Evolutionary conservation across 2,888 invertebrate species (phyloP).

Genomic region (Lepidochrysops patricia): DNA sequence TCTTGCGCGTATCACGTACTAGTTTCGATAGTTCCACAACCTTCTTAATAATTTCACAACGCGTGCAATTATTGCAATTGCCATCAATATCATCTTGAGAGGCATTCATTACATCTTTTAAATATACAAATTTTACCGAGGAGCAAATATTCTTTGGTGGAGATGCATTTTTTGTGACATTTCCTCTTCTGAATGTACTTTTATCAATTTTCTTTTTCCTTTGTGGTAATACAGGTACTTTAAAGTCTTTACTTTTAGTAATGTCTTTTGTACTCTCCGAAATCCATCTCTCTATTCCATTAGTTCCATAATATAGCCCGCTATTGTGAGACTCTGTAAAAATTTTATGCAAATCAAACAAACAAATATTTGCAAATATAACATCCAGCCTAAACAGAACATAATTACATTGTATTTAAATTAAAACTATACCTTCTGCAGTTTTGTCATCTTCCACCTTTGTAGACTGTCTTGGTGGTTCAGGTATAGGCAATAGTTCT

Average conservation of each 20-base stretch:
- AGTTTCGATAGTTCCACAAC: constrained; percentile 4
- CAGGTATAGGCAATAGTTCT: background rate
- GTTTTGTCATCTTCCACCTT: background rate
- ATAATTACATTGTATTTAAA: too few species aligned
- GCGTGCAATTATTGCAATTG: constrained; percentile 7
- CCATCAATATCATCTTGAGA: background rate
- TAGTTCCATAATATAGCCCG: constrained; percentile 4
- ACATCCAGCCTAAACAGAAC: too few species aligned
- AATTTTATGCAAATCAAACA: background rate
- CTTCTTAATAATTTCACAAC: constrained; percentile 7
- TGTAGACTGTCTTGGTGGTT: background rate
- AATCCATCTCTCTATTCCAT: constrained; percentile 10
- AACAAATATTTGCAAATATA: background rate
- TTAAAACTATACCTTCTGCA: too few species aligned
- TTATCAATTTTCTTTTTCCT: constrained; percentile 11
- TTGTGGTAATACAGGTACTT: background rate
- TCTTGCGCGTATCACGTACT: background rate
- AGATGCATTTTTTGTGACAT: background rate
- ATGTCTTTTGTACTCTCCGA: constrained; percentile 8
- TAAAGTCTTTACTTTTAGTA: constrained; percentile 1
- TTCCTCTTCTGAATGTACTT: background rate
- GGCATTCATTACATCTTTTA: constrained; percentile 6
- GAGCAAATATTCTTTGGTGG: constrained; percentile 1
- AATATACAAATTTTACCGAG: constrained; percentile 3
- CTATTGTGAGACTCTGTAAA: background rate